Evolutionary conservation across 2,797 vertebrate genomes (phyloP), one percentile per base, ranked within the genome.

Genomic region (Yasuhikotakia modesta): DNA sequence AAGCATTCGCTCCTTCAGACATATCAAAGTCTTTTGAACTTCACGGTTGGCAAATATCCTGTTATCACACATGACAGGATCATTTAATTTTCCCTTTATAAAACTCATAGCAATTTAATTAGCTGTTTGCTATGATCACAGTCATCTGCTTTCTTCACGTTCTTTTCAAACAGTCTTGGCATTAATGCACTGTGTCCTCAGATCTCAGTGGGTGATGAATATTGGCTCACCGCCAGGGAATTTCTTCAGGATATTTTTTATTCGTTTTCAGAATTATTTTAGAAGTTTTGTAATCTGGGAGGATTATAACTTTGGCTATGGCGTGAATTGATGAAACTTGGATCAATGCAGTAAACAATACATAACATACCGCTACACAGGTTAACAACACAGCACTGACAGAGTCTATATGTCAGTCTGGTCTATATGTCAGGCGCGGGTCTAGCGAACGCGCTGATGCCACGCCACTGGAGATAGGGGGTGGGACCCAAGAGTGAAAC

Each of bases 181-280:
- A 69, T 68, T 76, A 76, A 67, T 76, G 57, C 58, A 60, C 65
- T 22, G 13, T 39, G 0, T 48, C 22, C 13, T 57, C 19, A 24
- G 30, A 78, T 57, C 58, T 61, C 43, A 30, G 24, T 22, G 58
- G 21, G 50, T 65, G 52, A 73, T 68, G 70, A 67, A 65, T 43
- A 50, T 48, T 55, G 43, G 73, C 35, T 53, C 39, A 73, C 71
- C 3, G 27, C 46, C 55, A 77, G 22, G 53, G 14, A 58, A 58
- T 60, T 65, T 35, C 52, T 76, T 58, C 17, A 32, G 65, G 39
- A 48, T 60, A 60, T 60, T 72, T 66, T 77, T 82, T 80, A 87
- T 85, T 63, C 52, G 60, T 52, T 57, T 39, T 22, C 66, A 70
- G 61, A 74, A 46, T 48, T 61, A 74, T 70, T 80, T 79, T n/a